These are phyloP conservation scores for Polyommatus iphigenia DNA, from an alignment of 2,888 invertebrate genomes.

Conservation along the genomic window DNA sequence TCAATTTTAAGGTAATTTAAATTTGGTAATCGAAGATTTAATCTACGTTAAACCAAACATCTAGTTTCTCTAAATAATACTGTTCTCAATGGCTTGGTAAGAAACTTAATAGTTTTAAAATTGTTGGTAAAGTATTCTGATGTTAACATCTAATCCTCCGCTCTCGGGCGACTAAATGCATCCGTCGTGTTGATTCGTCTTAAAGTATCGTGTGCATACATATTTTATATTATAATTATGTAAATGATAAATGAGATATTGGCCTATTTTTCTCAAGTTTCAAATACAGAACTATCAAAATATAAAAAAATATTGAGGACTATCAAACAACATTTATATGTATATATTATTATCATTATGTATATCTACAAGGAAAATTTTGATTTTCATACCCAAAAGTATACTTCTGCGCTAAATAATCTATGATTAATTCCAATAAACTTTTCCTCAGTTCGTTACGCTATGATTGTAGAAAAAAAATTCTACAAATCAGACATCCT, in stretches of 20 bases:
- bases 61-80: constrained; percentile 79
- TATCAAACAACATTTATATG: constrained; percentile 80
- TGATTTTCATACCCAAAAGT: constrained; percentile 72
- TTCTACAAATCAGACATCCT: constrained; percentile 58
- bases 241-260: constrained; percentile 76
- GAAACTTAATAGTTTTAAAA: constrained; percentile 68
- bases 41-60: constrained; percentile 68
- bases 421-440: constrained; percentile 65
- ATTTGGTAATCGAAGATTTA: constrained; percentile 70
- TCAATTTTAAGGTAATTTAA: constrained; percentile 55
- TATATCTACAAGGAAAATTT: constrained; percentile 77
- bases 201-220: constrained; percentile 69
- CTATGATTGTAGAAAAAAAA: constrained; percentile 60
- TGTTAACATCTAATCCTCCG: constrained; percentile 51
- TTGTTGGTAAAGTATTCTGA: constrained; percentile 57
- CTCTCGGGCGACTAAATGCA: constrained; percentile 75
- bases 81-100: constrained; percentile 80
- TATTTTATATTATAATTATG: constrained; percentile 53
- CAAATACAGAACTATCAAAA: constrained; percentile 82
- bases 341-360: constrained; percentile 76
- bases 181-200: constrained; percentile 66
- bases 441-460: constrained; percentile 66
- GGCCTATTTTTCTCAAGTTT: constrained; percentile 74
- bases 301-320: constrained; percentile 81
- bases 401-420: constrained; percentile 72